These are phyloP conservation scores for Xerus rutilus DNA, from an alignment of 2,797 vertebrate genomes.

Conservation along the genomic window DNA sequence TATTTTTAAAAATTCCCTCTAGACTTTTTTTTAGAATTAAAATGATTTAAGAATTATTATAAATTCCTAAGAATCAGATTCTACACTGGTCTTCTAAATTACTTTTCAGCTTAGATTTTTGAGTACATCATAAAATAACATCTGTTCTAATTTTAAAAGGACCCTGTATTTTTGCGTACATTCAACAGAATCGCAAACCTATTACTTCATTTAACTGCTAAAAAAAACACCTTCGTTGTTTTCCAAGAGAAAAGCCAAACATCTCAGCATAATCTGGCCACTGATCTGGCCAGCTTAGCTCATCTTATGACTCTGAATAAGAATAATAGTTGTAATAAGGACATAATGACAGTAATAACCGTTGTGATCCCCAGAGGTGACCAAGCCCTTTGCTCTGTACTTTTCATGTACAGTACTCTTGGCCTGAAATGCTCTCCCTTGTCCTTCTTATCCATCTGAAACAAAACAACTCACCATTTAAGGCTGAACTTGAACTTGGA, in stretches of 20 bases:
- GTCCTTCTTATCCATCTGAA: background rate
- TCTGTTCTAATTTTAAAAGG: background rate
- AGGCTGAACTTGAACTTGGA: background rate
- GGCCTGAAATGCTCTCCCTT: background rate
- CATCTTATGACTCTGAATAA: background rate
- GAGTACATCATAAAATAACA: background rate
- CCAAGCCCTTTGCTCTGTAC: background rate
- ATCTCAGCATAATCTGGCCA: background rate
- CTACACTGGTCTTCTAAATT: background rate
- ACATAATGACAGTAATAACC: background rate
- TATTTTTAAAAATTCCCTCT: background rate
- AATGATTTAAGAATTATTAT: background rate
- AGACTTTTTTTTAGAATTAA: slow-evolving; percentile 19
- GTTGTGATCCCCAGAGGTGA: background rate
- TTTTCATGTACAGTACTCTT: background rate
- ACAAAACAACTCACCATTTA: background rate
- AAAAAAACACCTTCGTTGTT: background rate
- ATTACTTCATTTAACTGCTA: background rate
- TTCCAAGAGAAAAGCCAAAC: slow-evolving; percentile 35
- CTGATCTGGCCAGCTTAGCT: background rate
- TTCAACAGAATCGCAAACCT: background rate
- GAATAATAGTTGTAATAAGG: background rate
- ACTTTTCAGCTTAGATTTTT: background rate
- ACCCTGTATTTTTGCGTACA: background rate
- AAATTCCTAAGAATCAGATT: background rate